Percentiles rank a stretch among this genome's conserved stretches.
Conservation (phyloP, 30 jellyfish, hydroid and myxozoan genomes). For the Sanderia malayensis region DNA sequence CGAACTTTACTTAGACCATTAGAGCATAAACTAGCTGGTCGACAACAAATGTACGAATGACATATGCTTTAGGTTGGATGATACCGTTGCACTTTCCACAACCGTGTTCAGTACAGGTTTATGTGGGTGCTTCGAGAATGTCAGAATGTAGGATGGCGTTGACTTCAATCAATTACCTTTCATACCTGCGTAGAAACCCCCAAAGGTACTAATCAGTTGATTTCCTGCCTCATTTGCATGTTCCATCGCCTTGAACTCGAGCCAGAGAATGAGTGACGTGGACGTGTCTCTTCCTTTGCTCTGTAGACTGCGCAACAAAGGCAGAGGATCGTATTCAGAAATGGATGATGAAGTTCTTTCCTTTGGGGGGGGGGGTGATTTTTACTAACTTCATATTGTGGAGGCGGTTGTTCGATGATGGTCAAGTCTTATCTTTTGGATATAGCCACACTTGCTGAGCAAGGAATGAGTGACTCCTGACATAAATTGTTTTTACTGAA, state of each 20-base stretch:
- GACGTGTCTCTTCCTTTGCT: conserved; percentile 33
- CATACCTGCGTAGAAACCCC: conserved; percentile 4
- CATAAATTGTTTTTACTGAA: too few species aligned
- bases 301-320: too few species aligned
- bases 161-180: conserved; percentile 14
- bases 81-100: conserved; percentile 13
- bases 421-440: too few species aligned
- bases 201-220: conserved; percentile 12
- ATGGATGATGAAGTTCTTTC: too few species aligned
- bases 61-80: conserved; percentile 16
- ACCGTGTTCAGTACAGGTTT: conserved; percentile 12
- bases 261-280: conserved; percentile 20
- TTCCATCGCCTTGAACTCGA: conserved; percentile 4
- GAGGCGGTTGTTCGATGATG: too few species aligned
- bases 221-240: conserved; percentile 23
- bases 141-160: conserved; percentile 21
- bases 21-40: conserved; percentile 34
- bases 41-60: conserved; percentile 5
- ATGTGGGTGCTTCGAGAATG: conserved; percentile 22
- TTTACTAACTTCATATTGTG: too few species aligned
- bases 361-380: too few species aligned
- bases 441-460: too few species aligned
- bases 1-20: conserved; percentile 22
- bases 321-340: too few species aligned
- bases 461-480: too few species aligned